phyloP scores from a whole-genome alignment of 1,140 invertebrate genomes.

The Theocolax elegans region DNA sequence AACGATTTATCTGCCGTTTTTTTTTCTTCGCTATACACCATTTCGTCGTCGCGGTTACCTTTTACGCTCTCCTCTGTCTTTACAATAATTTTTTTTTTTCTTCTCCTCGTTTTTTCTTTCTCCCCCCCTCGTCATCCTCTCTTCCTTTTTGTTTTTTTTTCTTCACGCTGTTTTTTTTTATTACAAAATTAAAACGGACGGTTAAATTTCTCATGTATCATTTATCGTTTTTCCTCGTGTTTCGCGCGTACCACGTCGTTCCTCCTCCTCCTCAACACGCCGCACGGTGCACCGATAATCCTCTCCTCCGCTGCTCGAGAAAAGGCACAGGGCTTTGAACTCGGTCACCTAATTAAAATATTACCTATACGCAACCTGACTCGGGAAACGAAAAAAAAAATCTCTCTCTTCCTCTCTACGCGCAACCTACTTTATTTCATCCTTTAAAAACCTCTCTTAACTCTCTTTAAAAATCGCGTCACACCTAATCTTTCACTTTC shows the following conservation, averaged over 20 bases:
- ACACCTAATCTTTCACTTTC: too few species aligned
- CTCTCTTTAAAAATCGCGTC: too few species aligned
- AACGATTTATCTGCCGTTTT: too few species aligned
- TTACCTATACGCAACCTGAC: too few species aligned
- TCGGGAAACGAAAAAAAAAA: too few species aligned
- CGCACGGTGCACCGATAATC: constrained; percentile 68
- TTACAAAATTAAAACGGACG: constrained; percentile 68
- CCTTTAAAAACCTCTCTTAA: constrained; percentile 4
- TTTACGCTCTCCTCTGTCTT: too few species aligned
- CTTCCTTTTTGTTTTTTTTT: constrained; percentile 51
- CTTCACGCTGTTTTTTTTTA: constrained; percentile 58
- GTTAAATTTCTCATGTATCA: constrained; percentile 61
- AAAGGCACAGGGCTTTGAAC: constrained; percentile 69
- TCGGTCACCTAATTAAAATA: constrained; percentile 68
- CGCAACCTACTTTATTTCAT: too few species aligned
- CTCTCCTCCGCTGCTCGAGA: too few species aligned
- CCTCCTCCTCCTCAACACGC: too few species aligned
- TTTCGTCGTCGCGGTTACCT: constrained; percentile 12
- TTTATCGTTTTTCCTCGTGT: constrained; percentile 59
- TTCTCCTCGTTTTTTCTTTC: not conserved
- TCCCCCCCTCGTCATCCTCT: constrained; percentile 4
- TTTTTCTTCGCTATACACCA: constrained; percentile 19
- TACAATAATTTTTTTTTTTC: constrained; percentile 5
- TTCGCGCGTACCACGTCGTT: too few species aligned
- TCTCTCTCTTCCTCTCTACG: constrained; percentile 28